Base-by-base conservation (phyloP, 2,797 vertebrate species). In the Esox lucius region DNA sequence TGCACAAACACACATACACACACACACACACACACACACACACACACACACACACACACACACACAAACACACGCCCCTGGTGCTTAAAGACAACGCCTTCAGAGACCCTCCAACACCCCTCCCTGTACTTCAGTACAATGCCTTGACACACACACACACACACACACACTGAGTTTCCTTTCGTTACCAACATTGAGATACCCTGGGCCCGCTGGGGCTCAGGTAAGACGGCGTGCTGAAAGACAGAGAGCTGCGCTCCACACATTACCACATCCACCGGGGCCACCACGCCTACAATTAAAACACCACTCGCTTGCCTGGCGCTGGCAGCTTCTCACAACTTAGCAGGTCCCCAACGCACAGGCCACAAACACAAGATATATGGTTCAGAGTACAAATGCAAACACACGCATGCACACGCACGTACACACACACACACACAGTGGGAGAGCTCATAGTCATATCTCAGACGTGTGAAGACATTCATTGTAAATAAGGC, bases 1-100 rank as follows among this genome's bases (percentile, higher is more conserved):
- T 73, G 85, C 83, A 59, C 77, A 83, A 80, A 65, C 75, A 78
- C 74, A 87, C 78, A 85, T 24, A 13, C 31, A 53, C 66, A 7
- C 66, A 8, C 33, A 1, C 31, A 15, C 9, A 4, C 33, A 39
- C 65, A 3, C n/a, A 17, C 28, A 24, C 22, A 46, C 42, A 53
- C 66, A 7, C 66, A 8, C 33, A 1, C 31, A 15, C 9, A 4
- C 33, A 39, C 65, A 3, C n/a, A 17, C 28, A 24, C 22, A 46
- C n/a, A 49, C 22, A 46, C 42, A 5, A 62, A 69, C 68, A 49
- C 42, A 48, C 39, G 1, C 19, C 16, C 48, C 48, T 51, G 17
- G 17, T 51, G 48, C 48, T 51, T 51, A 51, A 16, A 51, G 48
- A 51, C 48, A 17, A 56, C n/a, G 51, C 51, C 17, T 56, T 56